Evolutionary conservation across 2,888 invertebrate genomes (phyloP).

Genomic region (Chaitophorus viminalis): DNA sequence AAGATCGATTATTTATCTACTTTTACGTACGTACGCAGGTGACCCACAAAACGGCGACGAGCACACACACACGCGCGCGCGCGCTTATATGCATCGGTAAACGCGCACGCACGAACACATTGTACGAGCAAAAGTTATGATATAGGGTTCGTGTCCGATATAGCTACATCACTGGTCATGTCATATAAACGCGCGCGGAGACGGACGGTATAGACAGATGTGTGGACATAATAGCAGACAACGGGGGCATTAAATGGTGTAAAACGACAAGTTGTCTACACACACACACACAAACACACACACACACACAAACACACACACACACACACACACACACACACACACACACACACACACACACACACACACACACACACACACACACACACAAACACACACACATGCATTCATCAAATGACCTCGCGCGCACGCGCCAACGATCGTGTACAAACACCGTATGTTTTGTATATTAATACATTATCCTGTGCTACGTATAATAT

Average conservation of each 20-base stretch:
- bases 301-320: no score
- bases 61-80: no score
- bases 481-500: no score
- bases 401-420: background rate
- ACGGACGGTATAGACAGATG: constrained; percentile 18
- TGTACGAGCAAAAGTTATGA: constrained; percentile 7
- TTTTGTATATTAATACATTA: background rate
- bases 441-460: background rate
- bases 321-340: no score
- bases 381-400: no score
- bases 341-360: no score
- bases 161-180: background rate
- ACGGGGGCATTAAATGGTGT: constrained; percentile 44
- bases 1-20: constrained; percentile 52
- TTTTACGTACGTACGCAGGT: constrained; percentile 45
- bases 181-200: background rate
- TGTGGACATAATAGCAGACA: constrained; percentile 34
- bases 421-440: background rate
- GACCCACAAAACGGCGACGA: constrained; percentile 50
- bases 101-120: no score
- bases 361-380: no score
- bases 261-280: constrained; percentile 44
- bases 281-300: background rate
- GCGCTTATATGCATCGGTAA: no score
- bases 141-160: constrained; percentile 10